phyloP scores from a whole-genome alignment of 2,888 invertebrate species.

The Epinotia ramella region DNA sequence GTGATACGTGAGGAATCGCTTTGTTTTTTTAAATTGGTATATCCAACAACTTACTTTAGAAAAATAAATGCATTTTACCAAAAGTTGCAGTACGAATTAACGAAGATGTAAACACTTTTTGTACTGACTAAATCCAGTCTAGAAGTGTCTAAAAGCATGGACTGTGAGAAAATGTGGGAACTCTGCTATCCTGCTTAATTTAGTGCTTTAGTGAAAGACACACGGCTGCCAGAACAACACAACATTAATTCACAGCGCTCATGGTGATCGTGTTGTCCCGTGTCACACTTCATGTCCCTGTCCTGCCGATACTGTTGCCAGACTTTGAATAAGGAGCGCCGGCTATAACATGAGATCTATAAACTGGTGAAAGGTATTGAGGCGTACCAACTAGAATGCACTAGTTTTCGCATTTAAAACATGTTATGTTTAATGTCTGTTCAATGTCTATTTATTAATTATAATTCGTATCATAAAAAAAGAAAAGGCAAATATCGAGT shows the following conservation, averaged over 20 bases:
- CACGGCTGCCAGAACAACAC: slow-evolving; percentile 42
- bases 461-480: too few relatives aligned
- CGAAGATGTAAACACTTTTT: background rate
- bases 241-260: slow-evolving; percentile 45
- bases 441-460: background rate
- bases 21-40: background rate
- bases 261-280: slow-evolving; percentile 43
- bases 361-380: slow-evolving; percentile 39
- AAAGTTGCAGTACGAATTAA: background rate
- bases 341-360: slow-evolving; percentile 33
- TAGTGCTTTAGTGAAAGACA: slow-evolving; percentile 43
- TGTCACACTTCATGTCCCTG: slow-evolving; percentile 46
- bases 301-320: slow-evolving; percentile 26
- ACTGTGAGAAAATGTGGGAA: slow-evolving; percentile 37
- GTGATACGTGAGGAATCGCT: slow-evolving; percentile 48
- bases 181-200: slow-evolving; percentile 41
- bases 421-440: background rate
- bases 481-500: too few relatives aligned
- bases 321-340: slow-evolving; percentile 46
- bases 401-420: slow-evolving; percentile 18
- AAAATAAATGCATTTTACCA: background rate
- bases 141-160: slow-evolving; percentile 1
- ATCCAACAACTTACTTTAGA: background rate
- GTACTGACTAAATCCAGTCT: background rate
- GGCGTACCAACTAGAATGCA: slow-evolving; percentile 33